Percentiles rank a stretch among this genome's conserved stretches.
Conservation (phyloP, 2,888 invertebrate genomes). For the Drosophila mercatorum region DNA sequence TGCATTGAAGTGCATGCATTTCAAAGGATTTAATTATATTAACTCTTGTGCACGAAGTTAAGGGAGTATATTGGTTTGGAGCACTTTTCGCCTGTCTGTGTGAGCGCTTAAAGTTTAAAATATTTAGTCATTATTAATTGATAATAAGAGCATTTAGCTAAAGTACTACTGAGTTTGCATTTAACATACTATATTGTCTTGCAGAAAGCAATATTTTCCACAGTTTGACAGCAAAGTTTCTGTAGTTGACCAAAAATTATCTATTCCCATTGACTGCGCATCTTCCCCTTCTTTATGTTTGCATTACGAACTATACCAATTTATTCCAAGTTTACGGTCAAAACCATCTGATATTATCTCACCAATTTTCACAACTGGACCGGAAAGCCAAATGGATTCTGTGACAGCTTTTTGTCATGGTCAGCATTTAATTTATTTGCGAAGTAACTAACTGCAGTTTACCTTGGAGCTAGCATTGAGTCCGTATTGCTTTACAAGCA, state of each 20-base stretch:
- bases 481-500: slow-evolving; percentile 64
- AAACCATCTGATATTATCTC: slow-evolving; percentile 29
- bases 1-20: background rate
- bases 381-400: slow-evolving; percentile 47
- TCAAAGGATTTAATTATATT: background rate
- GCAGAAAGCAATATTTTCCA: background rate
- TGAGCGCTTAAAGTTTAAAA: too few relatives aligned
- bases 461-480: slow-evolving; percentile 46
- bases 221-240: background rate
- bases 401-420: slow-evolving; percentile 56
- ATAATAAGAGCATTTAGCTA: background rate
- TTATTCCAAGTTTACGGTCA: background rate
- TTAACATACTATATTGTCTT: background rate
- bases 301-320: background rate
- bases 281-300: background rate
- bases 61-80: background rate
- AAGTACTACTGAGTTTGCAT: background rate
- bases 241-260: background rate
- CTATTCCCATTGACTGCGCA: too few relatives aligned
- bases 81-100: too few relatives aligned
- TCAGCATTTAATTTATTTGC: slow-evolving; percentile 69
- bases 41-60: background rate
- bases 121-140: too few relatives aligned
- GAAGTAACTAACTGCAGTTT: slow-evolving; percentile 45
- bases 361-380: slow-evolving; percentile 47